A percentile compares a stretch with the other conserved stretches of the same genome.
Evolutionary conservation across 2,888 invertebrate species (phyloP).

Genomic region (Tenthredo scrophulariae): DNA sequence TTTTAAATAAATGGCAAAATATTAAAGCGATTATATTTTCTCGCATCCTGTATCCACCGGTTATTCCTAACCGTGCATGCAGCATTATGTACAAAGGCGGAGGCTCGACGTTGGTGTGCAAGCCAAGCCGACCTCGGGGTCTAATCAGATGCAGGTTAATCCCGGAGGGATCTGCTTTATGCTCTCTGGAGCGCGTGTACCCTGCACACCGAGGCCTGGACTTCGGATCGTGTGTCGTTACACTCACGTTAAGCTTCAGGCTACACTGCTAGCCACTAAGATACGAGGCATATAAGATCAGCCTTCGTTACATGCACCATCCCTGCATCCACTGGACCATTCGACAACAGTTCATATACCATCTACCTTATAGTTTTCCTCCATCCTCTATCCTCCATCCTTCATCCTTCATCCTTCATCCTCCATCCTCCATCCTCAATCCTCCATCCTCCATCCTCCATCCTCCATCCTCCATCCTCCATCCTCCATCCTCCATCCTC

Average conservation of each 20-base stretch:
- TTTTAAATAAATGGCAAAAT: neutral
- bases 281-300: conserved; percentile 1
- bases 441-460: neutral
- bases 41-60: neutral
- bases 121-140: conserved; percentile 51
- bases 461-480: no score
- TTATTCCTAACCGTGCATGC: neutral
- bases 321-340: conserved; percentile 16
- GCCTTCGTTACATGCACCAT: conserved; percentile 1
- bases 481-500: no score
- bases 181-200: conserved; percentile 28
- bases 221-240: conserved; percentile 31
- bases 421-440: neutral
- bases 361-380: neutral
- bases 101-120: neutral
- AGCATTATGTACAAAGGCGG: neutral
- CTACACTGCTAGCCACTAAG: conserved; percentile 14
- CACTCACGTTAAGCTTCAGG: conserved; percentile 30
- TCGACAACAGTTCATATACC: conserved; percentile 5
- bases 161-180: conserved; percentile 49
- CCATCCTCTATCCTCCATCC: neutral
- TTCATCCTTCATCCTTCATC: neutral
- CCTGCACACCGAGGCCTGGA: conserved; percentile 17
- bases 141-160: conserved; percentile 56
- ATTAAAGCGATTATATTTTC: no score